These are phyloP conservation scores for Atta colombica DNA, from an alignment of 1,140 invertebrate genomes.

Conservation along the genomic window DNA sequence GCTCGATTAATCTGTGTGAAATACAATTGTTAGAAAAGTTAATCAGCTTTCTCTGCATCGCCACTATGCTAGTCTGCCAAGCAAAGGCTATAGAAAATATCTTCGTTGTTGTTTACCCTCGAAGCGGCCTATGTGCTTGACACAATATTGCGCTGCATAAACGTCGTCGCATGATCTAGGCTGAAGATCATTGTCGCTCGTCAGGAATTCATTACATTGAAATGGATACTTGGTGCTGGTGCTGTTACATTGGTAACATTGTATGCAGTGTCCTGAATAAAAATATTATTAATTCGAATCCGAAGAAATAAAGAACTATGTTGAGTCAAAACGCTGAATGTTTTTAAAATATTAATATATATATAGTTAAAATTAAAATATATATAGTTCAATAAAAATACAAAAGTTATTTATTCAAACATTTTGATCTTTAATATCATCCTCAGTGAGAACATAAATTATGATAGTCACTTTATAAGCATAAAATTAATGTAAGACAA, in stretches of 20 bases:
- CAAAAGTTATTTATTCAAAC: too few species aligned
- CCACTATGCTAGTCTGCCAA: constrained; percentile 15
- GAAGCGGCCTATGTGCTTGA: constrained; percentile 97
- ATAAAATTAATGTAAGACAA: too few species aligned
- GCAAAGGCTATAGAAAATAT: neutral
- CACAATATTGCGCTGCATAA: constrained; percentile 94
- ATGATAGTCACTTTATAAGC: too few species aligned
- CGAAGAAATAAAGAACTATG: too few species aligned
- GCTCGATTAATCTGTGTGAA: neutral
- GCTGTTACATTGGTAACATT: constrained; percentile 96
- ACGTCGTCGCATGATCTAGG: constrained; percentile 92
- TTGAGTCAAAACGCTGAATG: too few species aligned
- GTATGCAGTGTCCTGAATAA: constrained; percentile 89
- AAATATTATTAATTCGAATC: constrained; percentile 38
- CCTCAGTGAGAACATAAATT: too few species aligned
- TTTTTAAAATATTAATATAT: too few species aligned
- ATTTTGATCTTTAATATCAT: too few species aligned
- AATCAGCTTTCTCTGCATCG: neutral
- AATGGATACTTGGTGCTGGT: constrained; percentile 92
- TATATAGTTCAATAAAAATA: too few species aligned
- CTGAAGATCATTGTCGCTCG: constrained; percentile 89
- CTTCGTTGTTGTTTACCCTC: constrained; percentile 90
- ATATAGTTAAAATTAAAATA: too few species aligned
- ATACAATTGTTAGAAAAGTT: neutral
- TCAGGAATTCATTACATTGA: constrained; percentile 95